Conservation (phyloP, 1,140 invertebrate species). For the Geopemphigus sp. region DNA sequence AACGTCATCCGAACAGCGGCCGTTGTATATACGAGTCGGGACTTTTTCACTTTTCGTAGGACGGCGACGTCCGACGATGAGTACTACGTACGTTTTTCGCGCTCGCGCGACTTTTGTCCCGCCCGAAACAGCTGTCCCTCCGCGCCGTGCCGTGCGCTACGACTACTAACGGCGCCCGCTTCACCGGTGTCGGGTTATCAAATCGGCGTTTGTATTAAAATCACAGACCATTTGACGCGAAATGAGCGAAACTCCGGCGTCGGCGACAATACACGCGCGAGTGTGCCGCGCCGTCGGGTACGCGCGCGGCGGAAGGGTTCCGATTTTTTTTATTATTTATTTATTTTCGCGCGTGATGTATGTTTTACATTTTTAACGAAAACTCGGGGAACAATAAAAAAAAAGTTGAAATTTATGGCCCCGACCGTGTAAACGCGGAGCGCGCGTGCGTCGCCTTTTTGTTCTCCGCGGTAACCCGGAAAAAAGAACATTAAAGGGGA, state of each 20-base stretch:
- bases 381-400: slow-evolving; percentile 35
- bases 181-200: slow-evolving; percentile 2
- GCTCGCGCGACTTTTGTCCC: slow-evolving; percentile 1
- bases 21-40: no score
- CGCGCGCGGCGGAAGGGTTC: slow-evolving; percentile 26
- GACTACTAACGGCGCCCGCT: neutral
- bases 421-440: slow-evolving; percentile 37
- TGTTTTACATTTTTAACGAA: slow-evolving; percentile 50
- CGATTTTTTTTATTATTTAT: slow-evolving; percentile 26
- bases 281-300: no score
- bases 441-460: slow-evolving; percentile 22
- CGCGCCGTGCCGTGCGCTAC: no score
- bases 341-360: slow-evolving; percentile 43
- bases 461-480: slow-evolving; percentile 48
- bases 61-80: no score
- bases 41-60: no score
- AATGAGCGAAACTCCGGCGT: neutral
- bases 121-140: neutral
- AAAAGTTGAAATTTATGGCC: slow-evolving; percentile 47
- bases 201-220: slow-evolving; percentile 11
- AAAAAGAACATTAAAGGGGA: slow-evolving; percentile 44
- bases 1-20: no score
- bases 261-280: neutral
- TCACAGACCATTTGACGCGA: slow-evolving; percentile 35
- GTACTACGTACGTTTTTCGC: no score